Conservation (phyloP, 1,140 invertebrate genomes). For the Zaprionus nigranus region DNA sequence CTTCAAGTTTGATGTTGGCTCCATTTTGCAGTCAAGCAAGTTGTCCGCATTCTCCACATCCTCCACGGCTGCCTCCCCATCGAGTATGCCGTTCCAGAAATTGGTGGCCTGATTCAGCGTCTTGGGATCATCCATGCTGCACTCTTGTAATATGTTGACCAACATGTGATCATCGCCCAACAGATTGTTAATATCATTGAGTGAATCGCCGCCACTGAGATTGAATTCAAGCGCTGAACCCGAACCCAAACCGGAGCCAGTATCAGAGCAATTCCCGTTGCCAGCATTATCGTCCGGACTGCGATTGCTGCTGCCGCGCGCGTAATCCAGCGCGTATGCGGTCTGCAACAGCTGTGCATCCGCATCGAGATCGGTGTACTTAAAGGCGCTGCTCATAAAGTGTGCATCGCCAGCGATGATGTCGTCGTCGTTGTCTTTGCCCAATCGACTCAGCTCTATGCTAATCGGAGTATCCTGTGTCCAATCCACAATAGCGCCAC, state of each 20-base stretch:
- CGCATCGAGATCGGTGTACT: conserved; percentile 77
- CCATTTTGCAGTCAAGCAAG: conserved; percentile 73
- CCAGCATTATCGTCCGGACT: conserved; percentile 57
- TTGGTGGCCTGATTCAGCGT: conserved; percentile 78
- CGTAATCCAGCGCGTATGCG: conserved; percentile 61
- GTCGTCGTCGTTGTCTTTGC: conserved; percentile 36
- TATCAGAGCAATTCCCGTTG: conserved; percentile 41
- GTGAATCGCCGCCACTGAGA: conserved; percentile 77
- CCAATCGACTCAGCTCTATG: conserved; percentile 85
- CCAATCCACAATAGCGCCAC: conserved; percentile 84
- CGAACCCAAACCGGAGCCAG: conserved; percentile 29
- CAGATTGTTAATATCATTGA: conserved; percentile 80
- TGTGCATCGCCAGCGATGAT: conserved; percentile 29
- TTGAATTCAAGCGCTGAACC: conserved; percentile 77
- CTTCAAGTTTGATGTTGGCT: conserved; percentile 42
- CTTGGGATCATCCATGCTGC: conserved; percentile 81
- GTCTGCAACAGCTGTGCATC: conserved; percentile 77
- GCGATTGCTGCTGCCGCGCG: conserved; percentile 67
- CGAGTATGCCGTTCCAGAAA: conserved; percentile 83
- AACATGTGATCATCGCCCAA: conserved; percentile 82
- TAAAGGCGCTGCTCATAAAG: conserved; percentile 74
- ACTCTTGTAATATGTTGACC: conserved; percentile 83
- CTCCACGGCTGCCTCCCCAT: conserved; percentile 76
- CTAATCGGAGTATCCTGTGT: conserved; percentile 86
- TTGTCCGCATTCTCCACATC: conserved; percentile 74